Evolutionary conservation across 2,888 invertebrate species (phyloP).

Genomic region (Drosophila heteroneura): DNA sequence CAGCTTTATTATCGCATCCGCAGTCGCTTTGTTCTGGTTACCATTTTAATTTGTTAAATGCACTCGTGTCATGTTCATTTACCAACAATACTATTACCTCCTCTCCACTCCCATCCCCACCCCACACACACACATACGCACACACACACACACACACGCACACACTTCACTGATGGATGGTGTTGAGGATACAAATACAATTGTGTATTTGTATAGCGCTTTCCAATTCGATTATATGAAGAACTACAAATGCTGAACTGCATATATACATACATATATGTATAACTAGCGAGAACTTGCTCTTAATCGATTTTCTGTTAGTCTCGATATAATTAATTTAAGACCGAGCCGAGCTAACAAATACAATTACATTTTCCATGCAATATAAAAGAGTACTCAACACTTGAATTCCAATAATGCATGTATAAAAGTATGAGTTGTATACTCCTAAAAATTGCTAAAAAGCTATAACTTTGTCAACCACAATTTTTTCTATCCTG

Average conservation of each 20-base stretch:
- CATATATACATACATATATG: neutral
- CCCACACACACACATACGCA: neutral
- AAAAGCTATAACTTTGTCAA: neutral
- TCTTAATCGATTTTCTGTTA: neutral
- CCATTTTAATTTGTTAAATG: constrained; percentile 79
- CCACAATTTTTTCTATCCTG: neutral
- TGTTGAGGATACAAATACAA: neutral
- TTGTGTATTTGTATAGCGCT: neutral
- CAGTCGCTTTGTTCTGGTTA: constrained; percentile 51
- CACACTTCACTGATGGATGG: neutral
- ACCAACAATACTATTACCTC: constrained; percentile 18
- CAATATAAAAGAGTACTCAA: neutral
- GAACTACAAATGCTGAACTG: neutral
- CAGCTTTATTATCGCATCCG: constrained; percentile 68
- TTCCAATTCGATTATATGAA: neutral
- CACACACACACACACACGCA: neutral
- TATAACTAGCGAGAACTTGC: neutral
- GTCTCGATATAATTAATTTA: neutral
- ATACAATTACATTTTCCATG: neutral
- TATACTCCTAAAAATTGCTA: neutral
- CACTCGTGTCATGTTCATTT: constrained; percentile 71
- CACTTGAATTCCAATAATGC: neutral
- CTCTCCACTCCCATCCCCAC: neutral
- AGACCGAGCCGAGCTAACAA: neutral
- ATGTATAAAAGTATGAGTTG: neutral